phyloP scores from a whole-genome alignment of 1,140 invertebrate genomes.

The Pteromalus puparum region DNA sequence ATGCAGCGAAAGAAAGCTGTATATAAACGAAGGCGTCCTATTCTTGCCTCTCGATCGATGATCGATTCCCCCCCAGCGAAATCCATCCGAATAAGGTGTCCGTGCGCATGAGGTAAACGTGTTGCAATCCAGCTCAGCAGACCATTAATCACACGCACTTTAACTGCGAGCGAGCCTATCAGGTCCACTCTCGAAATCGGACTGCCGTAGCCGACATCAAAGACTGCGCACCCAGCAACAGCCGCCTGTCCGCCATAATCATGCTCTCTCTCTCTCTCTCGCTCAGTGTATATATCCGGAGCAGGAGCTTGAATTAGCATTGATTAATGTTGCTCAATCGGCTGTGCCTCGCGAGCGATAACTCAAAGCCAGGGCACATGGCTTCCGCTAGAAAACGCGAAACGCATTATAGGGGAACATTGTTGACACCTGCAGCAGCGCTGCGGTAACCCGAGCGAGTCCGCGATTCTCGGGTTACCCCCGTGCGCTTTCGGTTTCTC shows the following conservation, averaged over 20 bases:
- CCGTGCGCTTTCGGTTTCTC: not conserved
- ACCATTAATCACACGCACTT: not conserved
- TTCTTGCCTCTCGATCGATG: not conserved
- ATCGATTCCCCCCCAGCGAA: not conserved
- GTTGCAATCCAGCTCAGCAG: not conserved
- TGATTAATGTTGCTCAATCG: slow-evolving; percentile 28
- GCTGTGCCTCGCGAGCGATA: slow-evolving; percentile 2
- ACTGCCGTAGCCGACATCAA: not conserved
- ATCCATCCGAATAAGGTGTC: not conserved
- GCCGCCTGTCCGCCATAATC: not conserved
- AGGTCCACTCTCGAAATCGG: not conserved
- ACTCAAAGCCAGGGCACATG: not conserved
- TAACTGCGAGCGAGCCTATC: no score
- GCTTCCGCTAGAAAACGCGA: not conserved
- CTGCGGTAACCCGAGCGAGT: slow-evolving; percentile 23
- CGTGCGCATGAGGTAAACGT: not conserved
- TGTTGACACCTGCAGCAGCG: slow-evolving; percentile 38
- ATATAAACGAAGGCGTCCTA: no score
- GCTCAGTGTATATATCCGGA: not conserved
- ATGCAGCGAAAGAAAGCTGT: no score
- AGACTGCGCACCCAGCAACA: not conserved
- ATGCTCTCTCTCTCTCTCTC: not conserved
- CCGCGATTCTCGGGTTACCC: not conserved
- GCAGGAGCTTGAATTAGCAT: not conserved
- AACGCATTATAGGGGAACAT: slow-evolving; percentile 35